phyloP scores from a whole-genome alignment of 2,113 vertebrate genomes.

The Mellivora capensis region DNA sequence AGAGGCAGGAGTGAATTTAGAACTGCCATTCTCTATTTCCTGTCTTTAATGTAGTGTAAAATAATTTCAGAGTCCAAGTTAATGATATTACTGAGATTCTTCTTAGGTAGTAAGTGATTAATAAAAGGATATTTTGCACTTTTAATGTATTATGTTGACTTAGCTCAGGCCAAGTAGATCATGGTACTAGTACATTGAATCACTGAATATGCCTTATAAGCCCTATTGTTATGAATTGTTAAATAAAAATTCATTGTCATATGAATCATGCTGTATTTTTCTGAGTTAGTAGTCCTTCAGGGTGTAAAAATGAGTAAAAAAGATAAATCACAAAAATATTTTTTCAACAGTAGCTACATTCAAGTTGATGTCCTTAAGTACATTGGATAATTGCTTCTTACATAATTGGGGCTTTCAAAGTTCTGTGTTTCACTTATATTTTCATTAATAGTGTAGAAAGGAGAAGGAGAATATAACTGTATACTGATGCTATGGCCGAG shows the following conservation, averaged over 20 bases:
- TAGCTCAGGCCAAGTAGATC: not conserved
- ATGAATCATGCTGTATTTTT: slow-evolving; percentile 13
- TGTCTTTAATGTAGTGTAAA: slow-evolving; percentile 31
- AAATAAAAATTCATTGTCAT: slow-evolving; percentile 20
- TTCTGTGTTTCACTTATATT: not conserved
- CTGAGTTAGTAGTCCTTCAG: not conserved
- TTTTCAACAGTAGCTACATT: not conserved
- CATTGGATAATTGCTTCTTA: not conserved
- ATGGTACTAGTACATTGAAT: not conserved
- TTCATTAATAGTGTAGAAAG: not conserved
- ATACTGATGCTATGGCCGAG: not conserved
- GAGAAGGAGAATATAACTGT: not conserved
- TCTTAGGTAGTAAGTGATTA: not conserved
- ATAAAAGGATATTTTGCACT: slow-evolving; percentile 18
- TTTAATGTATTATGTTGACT: not conserved
- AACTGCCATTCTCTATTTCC: not conserved
- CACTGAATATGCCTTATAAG: not conserved
- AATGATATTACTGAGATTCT: slow-evolving; percentile 17
- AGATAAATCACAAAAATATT: slow-evolving; percentile 31
- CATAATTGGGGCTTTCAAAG: not conserved
- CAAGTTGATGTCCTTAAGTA: not conserved
- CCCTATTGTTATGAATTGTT: not conserved
- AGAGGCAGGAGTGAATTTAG: slow-evolving; percentile 1
- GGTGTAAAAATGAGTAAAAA: slow-evolving; percentile 35
- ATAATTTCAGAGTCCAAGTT: slow-evolving; percentile 28